A percentile compares a stretch with the other conserved stretches of the same genome.
Conservation (phyloP, 2,797 vertebrate genomes). For the Pteropus rufus region DNA sequence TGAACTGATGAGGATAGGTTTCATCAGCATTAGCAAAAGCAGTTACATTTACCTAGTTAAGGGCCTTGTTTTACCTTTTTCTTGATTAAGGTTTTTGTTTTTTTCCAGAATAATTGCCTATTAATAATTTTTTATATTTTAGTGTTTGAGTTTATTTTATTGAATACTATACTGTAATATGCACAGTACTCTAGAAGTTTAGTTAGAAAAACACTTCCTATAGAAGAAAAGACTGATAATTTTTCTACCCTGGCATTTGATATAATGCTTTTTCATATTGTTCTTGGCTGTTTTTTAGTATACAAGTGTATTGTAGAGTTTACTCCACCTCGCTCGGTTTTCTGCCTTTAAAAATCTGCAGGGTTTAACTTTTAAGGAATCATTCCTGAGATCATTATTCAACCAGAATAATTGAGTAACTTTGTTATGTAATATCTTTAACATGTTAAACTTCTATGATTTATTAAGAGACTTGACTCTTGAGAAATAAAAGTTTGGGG, state of each 20-base stretch:
- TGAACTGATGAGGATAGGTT: background rate
- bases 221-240: background rate
- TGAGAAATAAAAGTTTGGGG: background rate
- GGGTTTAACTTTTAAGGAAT: slow-evolving; percentile 45
- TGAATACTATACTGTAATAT: background rate
- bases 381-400: slow-evolving; percentile 49
- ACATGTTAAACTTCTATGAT: background rate
- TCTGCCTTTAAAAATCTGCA: slow-evolving; percentile 58
- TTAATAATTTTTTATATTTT: background rate
- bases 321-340: slow-evolving; percentile 13
- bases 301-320: background rate
- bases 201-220: background rate
- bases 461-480: background rate
- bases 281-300: background rate
- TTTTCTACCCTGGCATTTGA: slow-evolving; percentile 36
- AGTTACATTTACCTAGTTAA: background rate
- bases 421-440: slow-evolving; percentile 51
- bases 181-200: background rate
- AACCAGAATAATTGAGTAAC: slow-evolving; percentile 61
- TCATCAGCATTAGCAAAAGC: background rate
- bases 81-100: background rate
- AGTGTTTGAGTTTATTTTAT: background rate
- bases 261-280: slow-evolving; percentile 17
- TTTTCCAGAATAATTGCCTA: background rate
- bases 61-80: background rate